Base-by-base conservation (phyloP, 2,113 vertebrate genomes). In the Perca flavescens region DNA sequence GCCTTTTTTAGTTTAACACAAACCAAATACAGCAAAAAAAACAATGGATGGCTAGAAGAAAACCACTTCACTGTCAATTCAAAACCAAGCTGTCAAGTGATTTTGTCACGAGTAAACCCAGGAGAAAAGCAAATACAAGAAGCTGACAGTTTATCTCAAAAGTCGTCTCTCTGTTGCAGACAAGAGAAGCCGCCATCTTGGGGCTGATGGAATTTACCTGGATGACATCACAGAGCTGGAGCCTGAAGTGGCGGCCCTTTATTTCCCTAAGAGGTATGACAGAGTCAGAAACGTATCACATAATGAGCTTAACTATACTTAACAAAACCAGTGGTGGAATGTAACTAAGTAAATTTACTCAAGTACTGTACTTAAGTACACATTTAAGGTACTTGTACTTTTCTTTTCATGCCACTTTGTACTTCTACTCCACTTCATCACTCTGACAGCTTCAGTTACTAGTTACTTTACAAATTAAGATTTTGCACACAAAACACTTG, bases 211-310 rank as follows among this genome's bases (percentile, higher is more conserved):
- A 2, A 96, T 99, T 53, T 99, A 99, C 92, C 92, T 99, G 92
- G 98, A 99, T 79, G 98, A 99, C 85, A 97, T 99, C 90, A 98
- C 97, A 2, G 97, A 96, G 3, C 96, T 99, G 87, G 97, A 99
- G 61, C 98, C 98, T 3, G 97, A 99, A 79, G 96, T 98, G 82
- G 98, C 97, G 4, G 98, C 98, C 4, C 95, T 99, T 83, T 99
- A 99, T 93, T 99, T 99, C 53, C 98, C 98, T 14, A 99, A 98
- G 88, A 99, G 97, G 98, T 99, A 94, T 22, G 0, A 1, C 14
- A 28, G 10, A 31, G 4, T 10, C 22, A 7, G 28, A 5, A 21
- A 64, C 0, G 25, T 22, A 21, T 8, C 22, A 1, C 58, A 63
- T 3, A 25, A 25, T 15, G 6, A 63, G 12, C 13, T 19, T 1